Base-by-base conservation (phyloP, 1,140 invertebrate species). In the Solenopsis invicta region DNA sequence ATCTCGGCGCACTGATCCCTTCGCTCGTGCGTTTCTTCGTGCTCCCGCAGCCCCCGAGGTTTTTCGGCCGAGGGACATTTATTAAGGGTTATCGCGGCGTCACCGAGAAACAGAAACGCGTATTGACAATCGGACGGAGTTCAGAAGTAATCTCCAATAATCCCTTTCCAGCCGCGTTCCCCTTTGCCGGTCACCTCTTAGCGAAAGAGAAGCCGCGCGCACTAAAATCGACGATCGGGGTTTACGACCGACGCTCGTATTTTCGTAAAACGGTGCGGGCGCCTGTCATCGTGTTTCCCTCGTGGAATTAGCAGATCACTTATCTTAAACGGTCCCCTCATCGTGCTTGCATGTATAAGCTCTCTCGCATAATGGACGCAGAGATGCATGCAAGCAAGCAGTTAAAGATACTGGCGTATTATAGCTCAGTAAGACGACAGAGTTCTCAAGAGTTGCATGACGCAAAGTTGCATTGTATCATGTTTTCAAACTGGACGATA, bases 131-230 rank as follows among this genome's bases (percentile, higher is more conserved):
- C 88, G 91, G 81, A 90, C 90, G 82, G 82, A 90, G 90, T 88
- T 91, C 90, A 87, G 81, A 87, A 85, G 91, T 92, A 92, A 92
- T 92, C 91, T 92, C 91, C 90, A 91, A 92, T 91, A 92, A 92
- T 92, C 91, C 90, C 41, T 8, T 66, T 71, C 75, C 74, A 62
- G 76, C 29, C 86, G 78, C 67, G 21, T 69, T 10, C 18, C n/a
- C 54, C 9, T 56, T 75, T 45, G 80, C 72, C 29, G 48, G 10
- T 56, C 77, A 34, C 16, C 56, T 24, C n/a, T 59, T 64, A 18
- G n/a, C 45, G 37, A 4, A 18, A 16, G 52, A 64, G 13, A 64
- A 50, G 29, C 76, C 54, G 41, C 45, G 41, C 45, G 45, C 48
- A 9, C 66, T 78, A 74, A 76, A 91, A 87, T 91, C 74, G 74